These are phyloP conservation scores for Serilophus lunatus DNA, from an alignment of 2,113 vertebrate genomes.

Conservation along the genomic window DNA sequence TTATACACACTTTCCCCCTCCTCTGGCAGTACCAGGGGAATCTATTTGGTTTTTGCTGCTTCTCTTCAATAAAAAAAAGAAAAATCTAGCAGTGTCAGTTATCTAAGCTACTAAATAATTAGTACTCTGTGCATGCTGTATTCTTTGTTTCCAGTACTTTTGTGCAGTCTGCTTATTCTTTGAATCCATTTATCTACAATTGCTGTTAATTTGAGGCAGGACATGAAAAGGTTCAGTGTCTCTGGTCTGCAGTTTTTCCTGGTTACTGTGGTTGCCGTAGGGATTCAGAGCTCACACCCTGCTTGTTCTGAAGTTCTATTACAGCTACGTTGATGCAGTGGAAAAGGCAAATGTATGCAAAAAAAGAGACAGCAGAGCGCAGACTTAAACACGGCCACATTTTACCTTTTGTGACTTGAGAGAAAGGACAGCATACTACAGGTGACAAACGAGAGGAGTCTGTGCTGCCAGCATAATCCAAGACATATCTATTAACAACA, in stretches of 20 bases:
- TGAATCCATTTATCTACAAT: background rate
- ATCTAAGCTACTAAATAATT: background rate
- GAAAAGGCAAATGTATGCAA: background rate
- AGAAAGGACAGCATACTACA: background rate
- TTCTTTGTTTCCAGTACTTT: background rate
- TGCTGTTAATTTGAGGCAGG: background rate
- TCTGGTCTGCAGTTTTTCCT: background rate
- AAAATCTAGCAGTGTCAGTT: background rate
- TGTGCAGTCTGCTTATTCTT: background rate
- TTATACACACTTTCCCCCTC: too few species aligned
- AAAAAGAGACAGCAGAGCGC: background rate
- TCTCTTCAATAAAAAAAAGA: background rate
- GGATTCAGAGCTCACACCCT: background rate
- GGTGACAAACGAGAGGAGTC: background rate
- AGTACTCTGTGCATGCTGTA: background rate
- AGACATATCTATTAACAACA: background rate
- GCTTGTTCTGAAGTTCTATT: background rate
- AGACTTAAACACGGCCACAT: background rate
- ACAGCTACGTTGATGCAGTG: accelerated
- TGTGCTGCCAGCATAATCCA: background rate
- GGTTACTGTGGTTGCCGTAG: background rate
- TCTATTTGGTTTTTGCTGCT: background rate
- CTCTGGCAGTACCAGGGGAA: background rate
- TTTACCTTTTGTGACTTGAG: background rate
- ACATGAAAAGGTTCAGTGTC: background rate